A percentile compares a stretch with the other conserved stretches of the same genome.
These are phyloP conservation scores for Heliopora coerulea DNA, from an alignment of 92 coral and sea anemone species.

Conservation along the genomic window DNA sequence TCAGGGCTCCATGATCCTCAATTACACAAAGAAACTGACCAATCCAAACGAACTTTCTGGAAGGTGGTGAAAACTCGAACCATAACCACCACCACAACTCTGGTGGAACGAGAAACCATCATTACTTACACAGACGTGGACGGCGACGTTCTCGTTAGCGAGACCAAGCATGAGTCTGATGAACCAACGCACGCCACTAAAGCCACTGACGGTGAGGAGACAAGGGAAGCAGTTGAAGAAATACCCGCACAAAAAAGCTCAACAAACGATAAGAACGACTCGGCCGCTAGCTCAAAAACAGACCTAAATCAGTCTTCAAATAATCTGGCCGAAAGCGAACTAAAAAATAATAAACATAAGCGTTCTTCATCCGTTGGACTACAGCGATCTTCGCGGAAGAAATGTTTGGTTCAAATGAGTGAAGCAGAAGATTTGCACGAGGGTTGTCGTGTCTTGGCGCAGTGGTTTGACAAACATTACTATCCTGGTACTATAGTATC, in stretches of 20 bases:
- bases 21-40: not conserved
- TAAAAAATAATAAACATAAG: not conserved
- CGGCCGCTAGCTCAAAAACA: not conserved
- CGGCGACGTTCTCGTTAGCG: slow-evolving; percentile 5
- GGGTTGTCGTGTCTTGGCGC: slow-evolving; percentile 83
- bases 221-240: slow-evolving; percentile 6
- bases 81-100: slow-evolving; percentile 1
- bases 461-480: slow-evolving; percentile 78
- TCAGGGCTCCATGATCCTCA: not conserved
- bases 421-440: not conserved
- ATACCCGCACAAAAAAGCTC: not conserved
- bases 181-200: not conserved
- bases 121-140: not conserved
- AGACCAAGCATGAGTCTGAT: not conserved
- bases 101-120: not conserved
- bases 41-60: not conserved
- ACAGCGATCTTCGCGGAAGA: not conserved
- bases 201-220: not conserved
- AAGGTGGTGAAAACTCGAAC: slow-evolving; percentile 3
- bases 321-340: no score
- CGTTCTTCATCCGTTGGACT: not conserved
- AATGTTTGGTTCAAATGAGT: not conserved
- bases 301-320: no score
- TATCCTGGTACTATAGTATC: slow-evolving; percentile 75
- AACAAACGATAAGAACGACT: not conserved